These are phyloP conservation scores for Ennomos erosarius DNA, from an alignment of 2,888 invertebrate species.

Conservation along the genomic window DNA sequence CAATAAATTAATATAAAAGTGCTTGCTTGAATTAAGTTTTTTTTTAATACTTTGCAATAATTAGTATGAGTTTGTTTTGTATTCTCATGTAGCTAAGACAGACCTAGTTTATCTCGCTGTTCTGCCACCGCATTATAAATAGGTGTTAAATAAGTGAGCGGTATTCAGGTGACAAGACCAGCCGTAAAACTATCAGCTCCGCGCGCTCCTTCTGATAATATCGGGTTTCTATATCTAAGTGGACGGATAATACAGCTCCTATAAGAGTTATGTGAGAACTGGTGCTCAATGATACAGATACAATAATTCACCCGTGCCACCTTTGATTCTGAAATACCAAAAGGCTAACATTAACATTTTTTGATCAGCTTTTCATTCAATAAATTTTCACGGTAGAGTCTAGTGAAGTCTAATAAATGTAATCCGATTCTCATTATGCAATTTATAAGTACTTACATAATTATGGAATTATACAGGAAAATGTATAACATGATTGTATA, in stretches of 20 bases:
- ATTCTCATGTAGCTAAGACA: slow-evolving; percentile 2
- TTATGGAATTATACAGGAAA: background rate
- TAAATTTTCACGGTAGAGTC: too few species aligned
- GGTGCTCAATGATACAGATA: slow-evolving; percentile 8
- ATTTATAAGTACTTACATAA: too few species aligned
- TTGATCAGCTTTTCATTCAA: too few species aligned
- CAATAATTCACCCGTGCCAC: background rate
- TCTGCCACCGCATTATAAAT: slow-evolving; percentile 18
- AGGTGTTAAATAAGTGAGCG: slow-evolving; percentile 20
- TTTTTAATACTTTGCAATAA: too few species aligned
- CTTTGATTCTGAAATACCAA: background rate
- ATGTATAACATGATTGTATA: too few species aligned
- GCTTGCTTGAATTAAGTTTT: too few species aligned
- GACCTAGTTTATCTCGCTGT: slow-evolving; percentile 7
- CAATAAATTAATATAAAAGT: too few species aligned
- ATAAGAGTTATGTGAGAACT: slow-evolving; percentile 21
- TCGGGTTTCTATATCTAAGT: slow-evolving; percentile 24
- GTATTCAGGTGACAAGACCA: slow-evolving; percentile 23
- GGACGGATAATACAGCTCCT: slow-evolving; percentile 9
- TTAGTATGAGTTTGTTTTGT: background rate
- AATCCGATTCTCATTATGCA: too few species aligned
- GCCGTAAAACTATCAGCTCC: slow-evolving; percentile 30
- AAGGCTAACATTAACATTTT: too few species aligned
- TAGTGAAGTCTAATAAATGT: too few species aligned
- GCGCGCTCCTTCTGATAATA: slow-evolving; percentile 17